Evolutionary conservation across 2,113 vertebrate genomes (phyloP), one percentile per base, ranked within the genome.

Genomic region (Silurus glanis): DNA sequence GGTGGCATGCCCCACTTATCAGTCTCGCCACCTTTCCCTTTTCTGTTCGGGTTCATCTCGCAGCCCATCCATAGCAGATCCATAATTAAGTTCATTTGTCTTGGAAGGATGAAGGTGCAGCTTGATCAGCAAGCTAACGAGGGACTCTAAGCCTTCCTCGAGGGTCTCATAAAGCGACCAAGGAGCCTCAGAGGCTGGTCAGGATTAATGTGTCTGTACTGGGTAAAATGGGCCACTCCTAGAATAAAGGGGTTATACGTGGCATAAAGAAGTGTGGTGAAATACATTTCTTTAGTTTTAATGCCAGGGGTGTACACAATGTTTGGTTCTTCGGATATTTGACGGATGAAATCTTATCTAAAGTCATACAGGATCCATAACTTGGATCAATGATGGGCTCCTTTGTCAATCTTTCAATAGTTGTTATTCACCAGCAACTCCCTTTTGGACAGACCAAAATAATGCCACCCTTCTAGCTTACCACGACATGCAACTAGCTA

Each of bases 201-300:
- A 80, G 83, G 85, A 89, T 86, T 87, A 89, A 89, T 87, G 88
- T 76, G 66, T 75, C 87, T 59, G 25, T 83, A 56, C 80, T 75
- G 72, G 66, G 12, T 80, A 87, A 83, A 87, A 87, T 86, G 86
- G 83, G 80, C 64, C 86, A 62, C 64, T 59, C 69, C 80, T 62
- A 47, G 83, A 83, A 80, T 62, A 81, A 66, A 74, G 61, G 71
- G 86, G 53, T 83, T 64, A 72, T 69, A 79, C 37, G 56, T 80
- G 45, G 69, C 23, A 62, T 25, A 13, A 28, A 79, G 59, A 37
- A 13, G 23, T 51, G 78, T 17, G 59, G 78, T 80, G 78, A 45
- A 59, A 45, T 45, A 2, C 25, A 45, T 25, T 25, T 17, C n/a
- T 9, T 9, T n/a, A 28, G 53, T 17, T 25, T 25, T 79, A 55